A percentile compares a stretch with the other conserved stretches of the same genome.
Conservation (phyloP, 2,113 vertebrate species). For the Xiphophorus maculatus region DNA sequence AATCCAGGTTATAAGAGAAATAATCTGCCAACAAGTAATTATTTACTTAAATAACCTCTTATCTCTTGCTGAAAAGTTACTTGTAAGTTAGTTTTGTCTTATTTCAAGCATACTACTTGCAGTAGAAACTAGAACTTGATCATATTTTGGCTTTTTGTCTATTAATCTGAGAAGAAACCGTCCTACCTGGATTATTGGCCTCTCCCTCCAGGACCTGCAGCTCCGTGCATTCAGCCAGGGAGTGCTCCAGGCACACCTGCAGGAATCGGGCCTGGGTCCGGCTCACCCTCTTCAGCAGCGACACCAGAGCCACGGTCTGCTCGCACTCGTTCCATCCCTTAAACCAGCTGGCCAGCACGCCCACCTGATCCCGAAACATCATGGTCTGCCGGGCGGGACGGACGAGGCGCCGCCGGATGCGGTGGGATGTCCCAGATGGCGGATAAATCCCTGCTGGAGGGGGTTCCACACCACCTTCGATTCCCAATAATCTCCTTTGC, state of each 20-base stretch:
- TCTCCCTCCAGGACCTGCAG: constrained; percentile 94
- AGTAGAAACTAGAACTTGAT: too few species aligned
- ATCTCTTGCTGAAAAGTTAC: too few species aligned
- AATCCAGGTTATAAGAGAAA: too few species aligned
- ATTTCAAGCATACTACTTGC: too few species aligned
- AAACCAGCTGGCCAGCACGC: constrained; percentile 96
- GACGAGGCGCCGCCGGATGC: background rate
- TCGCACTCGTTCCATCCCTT: constrained; percentile 99
- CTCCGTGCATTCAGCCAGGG: constrained; percentile 94
- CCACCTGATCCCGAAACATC: constrained; percentile 99
- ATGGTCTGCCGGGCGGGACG: constrained; percentile 82
- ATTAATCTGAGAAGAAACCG: background rate
- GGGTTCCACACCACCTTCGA: constrained; percentile 23
- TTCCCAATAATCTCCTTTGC: constrained; percentile 26
- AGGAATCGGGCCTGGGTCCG: constrained; percentile 97
- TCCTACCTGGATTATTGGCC: constrained; percentile 96
- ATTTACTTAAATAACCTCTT: too few species aligned
- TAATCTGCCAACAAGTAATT: too few species aligned
- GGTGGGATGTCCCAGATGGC: background rate
- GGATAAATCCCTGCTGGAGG: constrained; percentile 39
- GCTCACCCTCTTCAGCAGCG: constrained; percentile 93
- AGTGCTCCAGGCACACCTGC: constrained; percentile 98
- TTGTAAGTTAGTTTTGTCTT: too few species aligned
- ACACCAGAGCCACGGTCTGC: constrained; percentile 97
- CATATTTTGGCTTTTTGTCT: too few species aligned